Percentiles rank a stretch among this genome's conserved stretches.
Conservation (phyloP, 2,113 vertebrate genomes). For the Chloroceryle aenea region DNA sequence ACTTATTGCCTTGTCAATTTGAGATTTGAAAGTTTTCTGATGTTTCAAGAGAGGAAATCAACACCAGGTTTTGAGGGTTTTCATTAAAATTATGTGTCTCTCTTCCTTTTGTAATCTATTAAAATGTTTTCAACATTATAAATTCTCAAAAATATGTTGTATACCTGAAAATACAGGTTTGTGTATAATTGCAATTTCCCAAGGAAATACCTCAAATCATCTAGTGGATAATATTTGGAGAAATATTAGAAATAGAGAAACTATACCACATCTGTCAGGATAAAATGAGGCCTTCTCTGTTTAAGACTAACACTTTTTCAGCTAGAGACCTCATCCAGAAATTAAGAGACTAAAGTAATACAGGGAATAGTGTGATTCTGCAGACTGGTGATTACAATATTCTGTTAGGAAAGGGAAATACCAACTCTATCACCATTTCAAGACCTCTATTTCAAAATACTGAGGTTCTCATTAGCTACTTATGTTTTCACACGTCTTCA, state of each 20-base stretch:
- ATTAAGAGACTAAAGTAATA: not conserved
- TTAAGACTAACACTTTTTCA: not conserved
- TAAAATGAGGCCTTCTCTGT: not conserved
- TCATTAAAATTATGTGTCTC: not conserved
- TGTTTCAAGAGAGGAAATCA: not conserved
- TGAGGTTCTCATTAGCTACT: not conserved
- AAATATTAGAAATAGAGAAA: not conserved
- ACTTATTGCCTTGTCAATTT: not conserved
- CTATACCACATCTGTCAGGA: not conserved
- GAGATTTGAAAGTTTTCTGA: not conserved
- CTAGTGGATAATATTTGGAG: not conserved
- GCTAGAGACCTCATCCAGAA: not conserved
- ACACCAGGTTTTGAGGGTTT: not conserved
- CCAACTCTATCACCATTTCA: not conserved
- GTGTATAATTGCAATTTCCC: not conserved
- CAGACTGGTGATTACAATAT: not conserved
- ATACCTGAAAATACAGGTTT: not conserved
- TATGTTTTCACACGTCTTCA: not conserved
- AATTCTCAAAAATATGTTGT: fast-evolving
- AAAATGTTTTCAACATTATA: not conserved
- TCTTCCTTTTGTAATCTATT: not conserved
- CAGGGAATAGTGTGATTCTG: not conserved
- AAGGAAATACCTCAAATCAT: not conserved
- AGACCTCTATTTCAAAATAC: not conserved
- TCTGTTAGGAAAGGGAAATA: not conserved